Evolutionary conservation across 2,113 vertebrate species (phyloP), one percentile per base, ranked within the genome.

Genomic region (Cryptotis parvus): DNA sequence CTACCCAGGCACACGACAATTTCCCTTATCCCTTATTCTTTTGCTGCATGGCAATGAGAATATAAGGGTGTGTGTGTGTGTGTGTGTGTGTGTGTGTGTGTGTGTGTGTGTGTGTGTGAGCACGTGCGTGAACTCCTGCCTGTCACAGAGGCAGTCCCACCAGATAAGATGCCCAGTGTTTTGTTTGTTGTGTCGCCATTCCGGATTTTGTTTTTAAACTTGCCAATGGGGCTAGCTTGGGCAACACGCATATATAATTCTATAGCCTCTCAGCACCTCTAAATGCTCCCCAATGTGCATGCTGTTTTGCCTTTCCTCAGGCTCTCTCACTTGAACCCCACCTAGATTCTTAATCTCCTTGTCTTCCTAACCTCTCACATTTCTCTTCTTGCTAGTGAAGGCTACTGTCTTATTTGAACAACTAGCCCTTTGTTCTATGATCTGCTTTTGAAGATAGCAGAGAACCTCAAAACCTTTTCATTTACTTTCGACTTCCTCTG

Each of bases 221-320:
- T 33, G 16, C 12, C 41, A 26, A 22, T 16, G 33, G 26, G 31
- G 39, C 22, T 16, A 37, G 1, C 2, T 3, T 8, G 49, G 61
- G 6, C 2, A 76, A 26, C 26, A 6, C 1, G 16, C 5, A 1
- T 33, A 15, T 29, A 0, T 35, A 12, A 26, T 0, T n/a, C 1
- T 0, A 2, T 55, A 63, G n/a, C 8, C n/a, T 16, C 68, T 26
- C 55, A 4, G 8, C 0, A 27, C 6, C 27, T 1, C 1, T 26
- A 18, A 73, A 78, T 69, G 72, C 31, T 24, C 29, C n/a, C 45
- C 10, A 85, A 55, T 20, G 52, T 55, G 52, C 75, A 66, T 63
- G 9, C 87, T 65, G 15, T 37, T 84, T 37, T 69, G 4, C 20
- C 6, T 78, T 24, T n/a, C 33, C 9, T 43, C 33, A 37, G 15